Percentiles rank a stretch among this genome's conserved stretches.
These are phyloP conservation scores for Cyphomyrus discorhynchus DNA, from an alignment of 2,113 vertebrate genomes.

Conservation along the genomic window DNA sequence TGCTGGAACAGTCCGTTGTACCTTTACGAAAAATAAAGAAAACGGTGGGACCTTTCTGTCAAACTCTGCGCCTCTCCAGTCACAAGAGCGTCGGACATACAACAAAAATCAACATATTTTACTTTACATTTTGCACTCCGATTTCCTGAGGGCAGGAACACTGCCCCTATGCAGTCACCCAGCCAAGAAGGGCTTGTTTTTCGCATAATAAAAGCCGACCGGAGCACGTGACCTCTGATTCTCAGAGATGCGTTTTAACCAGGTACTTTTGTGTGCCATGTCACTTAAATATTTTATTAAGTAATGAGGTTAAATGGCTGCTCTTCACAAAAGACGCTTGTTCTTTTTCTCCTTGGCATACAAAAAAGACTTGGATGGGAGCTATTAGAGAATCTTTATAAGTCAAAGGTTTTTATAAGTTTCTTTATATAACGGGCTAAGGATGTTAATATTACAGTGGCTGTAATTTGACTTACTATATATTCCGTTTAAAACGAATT, in stretches of 20 bases:
- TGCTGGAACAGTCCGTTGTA: neutral
- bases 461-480: neutral
- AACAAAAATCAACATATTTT: neutral
- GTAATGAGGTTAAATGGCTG: neutral
- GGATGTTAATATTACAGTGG: neutral
- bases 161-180: neutral
- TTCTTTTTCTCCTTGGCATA: neutral
- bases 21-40: neutral
- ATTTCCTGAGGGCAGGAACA: neutral
- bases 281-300: constrained; percentile 11
- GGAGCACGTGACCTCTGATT: neutral
- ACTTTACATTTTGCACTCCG: neutral
- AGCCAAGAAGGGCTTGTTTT: neutral
- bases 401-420: neutral
- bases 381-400: neutral
- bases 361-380: neutral
- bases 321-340: neutral
- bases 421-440: neutral
- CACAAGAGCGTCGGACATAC: neutral
- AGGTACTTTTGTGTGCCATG: neutral
- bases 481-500: neutral
- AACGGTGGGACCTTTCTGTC: neutral
- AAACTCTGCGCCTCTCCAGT: neutral
- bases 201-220: neutral
- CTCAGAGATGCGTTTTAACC: neutral